Percentiles rank a stretch among this genome's conserved stretches.
These are phyloP conservation scores for Actenoides hombroni DNA, from an alignment of 2,113 vertebrate species.

Conservation along the genomic window DNA sequence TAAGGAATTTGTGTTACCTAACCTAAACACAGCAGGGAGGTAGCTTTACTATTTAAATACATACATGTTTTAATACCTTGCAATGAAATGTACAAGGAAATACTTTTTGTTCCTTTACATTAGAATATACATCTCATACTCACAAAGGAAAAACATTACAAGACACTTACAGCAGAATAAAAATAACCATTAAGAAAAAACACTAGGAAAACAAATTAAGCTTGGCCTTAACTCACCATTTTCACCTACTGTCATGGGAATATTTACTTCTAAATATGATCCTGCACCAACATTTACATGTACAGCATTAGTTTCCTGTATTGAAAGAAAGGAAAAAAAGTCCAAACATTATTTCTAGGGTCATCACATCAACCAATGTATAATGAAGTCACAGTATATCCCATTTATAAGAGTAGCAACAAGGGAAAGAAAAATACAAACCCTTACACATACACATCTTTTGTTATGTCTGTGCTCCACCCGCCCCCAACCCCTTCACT, in stretches of 20 bases:
- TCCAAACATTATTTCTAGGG: background rate
- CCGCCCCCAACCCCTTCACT: background rate
- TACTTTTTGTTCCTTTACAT: background rate
- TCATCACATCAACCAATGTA: background rate
- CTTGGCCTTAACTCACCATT: conserved; percentile 80
- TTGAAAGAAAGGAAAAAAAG: background rate
- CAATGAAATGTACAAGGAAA: background rate
- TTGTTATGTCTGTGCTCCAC: too few relatives aligned
- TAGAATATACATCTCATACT: background rate
- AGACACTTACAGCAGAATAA: background rate
- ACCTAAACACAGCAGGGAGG: background rate
- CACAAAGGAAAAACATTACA: background rate
- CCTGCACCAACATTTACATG: conserved; percentile 98
- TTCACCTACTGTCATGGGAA: conserved; percentile 94
- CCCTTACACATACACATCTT: background rate
- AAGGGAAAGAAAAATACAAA: background rate
- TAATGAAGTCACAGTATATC: background rate
- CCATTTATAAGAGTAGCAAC: background rate
- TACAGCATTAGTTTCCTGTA: conserved; percentile 97
- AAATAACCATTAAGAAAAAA: background rate
- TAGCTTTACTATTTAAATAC: background rate
- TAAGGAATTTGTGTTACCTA: background rate
- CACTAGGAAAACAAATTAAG: background rate
- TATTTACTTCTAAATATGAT: conserved; percentile 99
- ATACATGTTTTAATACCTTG: background rate